Base-by-base conservation (phyloP, 2,888 invertebrate species). In the Mantis religiosa region DNA sequence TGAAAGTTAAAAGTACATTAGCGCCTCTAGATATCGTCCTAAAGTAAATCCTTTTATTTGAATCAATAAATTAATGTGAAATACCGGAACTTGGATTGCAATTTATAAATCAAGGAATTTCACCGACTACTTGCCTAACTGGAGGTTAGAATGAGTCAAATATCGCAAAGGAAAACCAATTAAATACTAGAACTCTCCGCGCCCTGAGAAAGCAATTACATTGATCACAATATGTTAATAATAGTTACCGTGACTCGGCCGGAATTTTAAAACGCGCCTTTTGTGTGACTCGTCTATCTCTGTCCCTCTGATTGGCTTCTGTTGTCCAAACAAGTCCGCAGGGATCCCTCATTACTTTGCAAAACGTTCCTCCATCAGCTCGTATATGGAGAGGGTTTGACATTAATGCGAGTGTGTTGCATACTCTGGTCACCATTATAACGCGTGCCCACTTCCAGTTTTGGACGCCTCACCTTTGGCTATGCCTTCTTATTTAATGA, bases 191-290 rank as follows among this genome's bases (percentile, higher is more conserved):
- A 71, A 71, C 54, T 15, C 54, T 71, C 54, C 54, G 54, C 54
- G 54, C 54, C 20, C 54, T 14, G 54, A 71, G 54, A 71, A 71
- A 20, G 54, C 54, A 71, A 71, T 71, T 71, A 71, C 54, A 71
- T 71, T 25, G 27, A 41, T 85, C 85, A 85, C 85, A 85, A 85
- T 54, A 85, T 85, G 85, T 54, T 47, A 47, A 85, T 85, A 85
- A 85, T 85, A 47, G 54, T 85, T 85, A 85, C 54, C n/a, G 85
- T 85, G 85, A 85, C 85, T 85, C 54, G 34, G 85, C 85, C 41
- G 27, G 85, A 85, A 85, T 85, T 85, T 85, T n/a, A 85, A 85
- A 54, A 47, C 41, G 85, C 85, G 4, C 47, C 28, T 30, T 47
- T 14, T 28, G 27, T 85, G 14, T 41, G 47, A 8, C 41, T 28